Conservation (phyloP, 2,797 vertebrate genomes). For the Gadopsis marmoratus region DNA sequence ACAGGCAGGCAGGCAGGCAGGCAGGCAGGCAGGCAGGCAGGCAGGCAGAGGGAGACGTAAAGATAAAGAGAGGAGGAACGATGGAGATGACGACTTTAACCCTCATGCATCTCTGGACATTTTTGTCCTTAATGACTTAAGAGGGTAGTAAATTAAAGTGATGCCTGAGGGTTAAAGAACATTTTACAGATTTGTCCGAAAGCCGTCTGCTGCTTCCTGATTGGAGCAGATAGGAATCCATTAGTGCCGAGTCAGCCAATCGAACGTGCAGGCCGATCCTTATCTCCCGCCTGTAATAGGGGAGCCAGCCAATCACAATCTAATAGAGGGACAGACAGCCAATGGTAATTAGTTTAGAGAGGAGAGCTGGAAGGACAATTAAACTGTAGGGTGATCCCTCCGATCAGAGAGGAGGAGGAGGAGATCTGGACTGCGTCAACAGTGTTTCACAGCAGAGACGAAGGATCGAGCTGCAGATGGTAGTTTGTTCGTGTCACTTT, state of each 20-base stretch:
- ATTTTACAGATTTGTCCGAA: neutral
- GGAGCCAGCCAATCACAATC: slow-evolving; percentile 69
- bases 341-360: slow-evolving; percentile 73
- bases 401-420: neutral
- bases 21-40: too few relatives aligned
- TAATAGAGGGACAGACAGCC: slow-evolving; percentile 63
- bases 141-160: too few relatives aligned
- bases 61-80: neutral
- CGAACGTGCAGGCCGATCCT: slow-evolving; percentile 37
- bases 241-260: slow-evolving; percentile 70
- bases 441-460: neutral
- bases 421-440: neutral
- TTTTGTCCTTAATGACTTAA: too few relatives aligned
- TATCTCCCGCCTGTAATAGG: slow-evolving; percentile 61
- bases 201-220: slow-evolving; percentile 18
- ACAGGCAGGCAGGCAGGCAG: neutral
- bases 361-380: slow-evolving; percentile 62
- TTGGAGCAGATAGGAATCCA: slow-evolving; percentile 67
- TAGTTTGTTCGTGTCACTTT: neutral
- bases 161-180: neutral
- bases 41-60: neutral
- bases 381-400: slow-evolving; percentile 14
- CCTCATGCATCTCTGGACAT: too few relatives aligned
- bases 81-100: neutral
- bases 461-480: neutral